phyloP scores from a whole-genome alignment of 2,113 vertebrate species.

The Trinectes maculatus region DNA sequence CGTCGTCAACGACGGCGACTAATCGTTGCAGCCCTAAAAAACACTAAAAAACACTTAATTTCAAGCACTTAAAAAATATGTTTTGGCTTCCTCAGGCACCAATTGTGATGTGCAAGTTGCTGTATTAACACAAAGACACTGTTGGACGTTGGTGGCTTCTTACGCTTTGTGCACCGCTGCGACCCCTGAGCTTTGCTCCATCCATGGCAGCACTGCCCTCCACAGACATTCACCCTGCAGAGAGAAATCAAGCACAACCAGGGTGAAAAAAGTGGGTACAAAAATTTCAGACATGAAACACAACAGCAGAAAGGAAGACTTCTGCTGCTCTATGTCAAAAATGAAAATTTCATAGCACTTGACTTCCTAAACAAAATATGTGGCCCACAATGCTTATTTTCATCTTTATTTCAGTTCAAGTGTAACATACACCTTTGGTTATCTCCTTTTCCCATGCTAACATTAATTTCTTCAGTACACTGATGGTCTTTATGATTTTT shows the following conservation, averaged over 20 bases:
- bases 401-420: conserved; percentile 5
- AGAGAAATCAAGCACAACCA: conserved; percentile 66
- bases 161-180: conserved; percentile 95
- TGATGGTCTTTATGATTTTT: neutral
- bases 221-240: conserved; percentile 94
- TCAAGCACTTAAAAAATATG: too few relatives aligned
- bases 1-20: too few relatives aligned
- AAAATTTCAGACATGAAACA: neutral
- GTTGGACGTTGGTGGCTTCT: conserved; percentile 70
- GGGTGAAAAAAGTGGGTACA: conserved; percentile 5
- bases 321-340: neutral
- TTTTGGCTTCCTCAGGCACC: too few relatives aligned
- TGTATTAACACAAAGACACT: neutral
- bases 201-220: conserved; percentile 94
- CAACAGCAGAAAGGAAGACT: neutral
- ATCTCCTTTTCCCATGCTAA: conserved; percentile 12
- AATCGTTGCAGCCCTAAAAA: too few relatives aligned
- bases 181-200: conserved; percentile 93
- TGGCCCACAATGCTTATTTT: neutral
- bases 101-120: neutral
- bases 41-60: too few relatives aligned
- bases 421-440: too few relatives aligned
- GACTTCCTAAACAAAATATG: neutral
- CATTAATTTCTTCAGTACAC: neutral
- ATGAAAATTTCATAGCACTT: neutral